Evolutionary conservation across 2,113 vertebrate genomes (phyloP), one percentile per base, ranked within the genome.

Genomic region (Sprattus sprattus): DNA sequence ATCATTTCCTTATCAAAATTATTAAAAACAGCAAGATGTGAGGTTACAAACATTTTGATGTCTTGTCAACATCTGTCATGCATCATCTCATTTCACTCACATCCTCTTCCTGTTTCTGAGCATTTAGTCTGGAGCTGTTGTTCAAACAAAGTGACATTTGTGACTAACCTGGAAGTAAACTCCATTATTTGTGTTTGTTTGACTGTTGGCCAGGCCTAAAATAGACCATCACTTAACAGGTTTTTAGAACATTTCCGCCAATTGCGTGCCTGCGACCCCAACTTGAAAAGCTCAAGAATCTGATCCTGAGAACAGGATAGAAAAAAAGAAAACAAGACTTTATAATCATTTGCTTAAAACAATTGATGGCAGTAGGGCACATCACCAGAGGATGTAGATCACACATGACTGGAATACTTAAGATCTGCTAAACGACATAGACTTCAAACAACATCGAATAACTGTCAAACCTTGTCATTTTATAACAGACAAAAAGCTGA

Each of bases 191-290:
- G 84, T 83, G 85, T 87, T 88, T 83, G 87, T 88, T 88, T 83
- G 85, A 32, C 87, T 87, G 84, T 87, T 89, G 88, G 88, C 83
- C 45, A 11, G 64, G 81, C 85, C 71, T 87, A 81, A 89, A 89
- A 87, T 88, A 89, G 18, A 81, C 64, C 64, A 45, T 91, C 90
- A 87, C 88, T 91, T 84, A 81, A 50, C 90, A 88, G 85, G 86
- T 90, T 91, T 86, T 86, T 85, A 83, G 84, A 83, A 52, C 11
- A 85, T 84, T 91, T 91, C 90, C 90, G 49, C 54, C 89, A 81
- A 87, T 89, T 89, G 86, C 89, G 86, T 90, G 87, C 82, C 86
- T 89, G 64, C 39, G 85, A 86, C 83, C 88, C 20, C 46, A 86
- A 89, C 85, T 85, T 46, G 10, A 16, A 44, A 45, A 25, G 82